Base-by-base conservation (phyloP, 2,888 invertebrate genomes). In the Diarsia rubi region DNA sequence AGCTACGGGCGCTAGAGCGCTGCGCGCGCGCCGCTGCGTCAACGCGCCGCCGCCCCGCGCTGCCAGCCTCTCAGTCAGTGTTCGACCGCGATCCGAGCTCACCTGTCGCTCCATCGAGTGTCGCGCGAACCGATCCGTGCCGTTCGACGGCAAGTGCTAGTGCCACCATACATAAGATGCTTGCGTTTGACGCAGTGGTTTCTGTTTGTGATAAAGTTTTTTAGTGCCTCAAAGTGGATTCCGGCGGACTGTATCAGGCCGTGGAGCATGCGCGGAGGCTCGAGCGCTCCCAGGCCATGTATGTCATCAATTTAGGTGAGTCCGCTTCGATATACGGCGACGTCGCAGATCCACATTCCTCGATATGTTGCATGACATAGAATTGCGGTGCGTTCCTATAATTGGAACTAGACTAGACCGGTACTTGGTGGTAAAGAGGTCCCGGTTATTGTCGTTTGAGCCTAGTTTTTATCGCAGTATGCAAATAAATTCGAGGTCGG, bases 271-370 rank as follows among this genome's bases (percentile, higher is more conserved):
- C 96, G 90, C 93, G 94, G 89, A 94, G 95, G 93, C 95, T 96
- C 93, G 95, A 95, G 94, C 96, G 96, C 95, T 96, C 96, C 93
- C 96, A 94, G 95, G 96, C 96, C 93, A 96, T 96, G 96, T 96
- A 96, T 95, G 96, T 96, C 95, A 96, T 96, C 88, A 96, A 96
- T 95, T 95, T 96, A 95, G 96, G 96, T 96, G 94, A 96, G 96
- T 95, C 93, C 93, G 93, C 93, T 91, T 91, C 86, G 89, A 89
- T 90, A 90, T 89, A 91, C 90, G 83, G 73, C 89, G 81, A 85
- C 86, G 88, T 87, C 88, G 88, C 85, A 88, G 92, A 89, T 92
- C 92, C 87, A 93, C 93, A 94, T 93, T 93, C 91, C 90, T 87
- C 87, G 88, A 88, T 86, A 81, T 89, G 86, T 88, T 88, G 88